Conservation (phyloP, 1,140 invertebrate genomes). For the Rhagoletis pomonella region DNA sequence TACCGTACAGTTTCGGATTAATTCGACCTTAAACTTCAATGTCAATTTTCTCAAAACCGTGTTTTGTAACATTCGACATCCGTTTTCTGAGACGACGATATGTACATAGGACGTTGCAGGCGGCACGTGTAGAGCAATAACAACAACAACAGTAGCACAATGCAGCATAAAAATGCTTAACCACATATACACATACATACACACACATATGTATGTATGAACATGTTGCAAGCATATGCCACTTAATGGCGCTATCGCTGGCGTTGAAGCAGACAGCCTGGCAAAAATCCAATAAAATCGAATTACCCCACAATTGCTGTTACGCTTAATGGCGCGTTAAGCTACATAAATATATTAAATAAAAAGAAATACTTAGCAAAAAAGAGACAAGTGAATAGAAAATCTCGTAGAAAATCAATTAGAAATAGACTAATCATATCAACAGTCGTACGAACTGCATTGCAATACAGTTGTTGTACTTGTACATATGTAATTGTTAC, state of each 20-base stretch:
- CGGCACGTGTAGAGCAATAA: too few species aligned
- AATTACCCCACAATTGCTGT: slow-evolving; percentile 56
- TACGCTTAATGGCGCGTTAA: slow-evolving; percentile 53
- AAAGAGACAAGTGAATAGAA: background rate
- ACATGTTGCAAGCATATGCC: background rate
- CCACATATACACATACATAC: too few species aligned
- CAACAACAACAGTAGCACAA: background rate
- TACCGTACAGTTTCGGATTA: too few species aligned
- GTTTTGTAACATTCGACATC: too few species aligned
- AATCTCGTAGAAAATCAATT: background rate
- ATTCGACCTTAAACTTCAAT: too few species aligned
- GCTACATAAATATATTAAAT: background rate
- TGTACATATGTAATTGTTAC: too few species aligned
- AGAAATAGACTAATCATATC: slow-evolving; percentile 25
- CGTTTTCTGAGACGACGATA: too few species aligned
- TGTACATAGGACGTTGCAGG: slow-evolving; percentile 3
- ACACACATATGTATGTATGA: background rate
- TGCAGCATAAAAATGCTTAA: too few species aligned
- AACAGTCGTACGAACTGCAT: background rate
- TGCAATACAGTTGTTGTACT: background rate
- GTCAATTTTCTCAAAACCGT: too few species aligned
- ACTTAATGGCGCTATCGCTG: slow-evolving; percentile 56
- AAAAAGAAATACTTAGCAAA: too few species aligned
- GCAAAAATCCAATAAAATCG: slow-evolving; percentile 56
- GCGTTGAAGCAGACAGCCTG: slow-evolving; percentile 14